Evolutionary conservation across 2,113 vertebrate species (phyloP), one percentile per base, ranked within the genome.

Genomic region (Odocoileus virginianus): DNA sequence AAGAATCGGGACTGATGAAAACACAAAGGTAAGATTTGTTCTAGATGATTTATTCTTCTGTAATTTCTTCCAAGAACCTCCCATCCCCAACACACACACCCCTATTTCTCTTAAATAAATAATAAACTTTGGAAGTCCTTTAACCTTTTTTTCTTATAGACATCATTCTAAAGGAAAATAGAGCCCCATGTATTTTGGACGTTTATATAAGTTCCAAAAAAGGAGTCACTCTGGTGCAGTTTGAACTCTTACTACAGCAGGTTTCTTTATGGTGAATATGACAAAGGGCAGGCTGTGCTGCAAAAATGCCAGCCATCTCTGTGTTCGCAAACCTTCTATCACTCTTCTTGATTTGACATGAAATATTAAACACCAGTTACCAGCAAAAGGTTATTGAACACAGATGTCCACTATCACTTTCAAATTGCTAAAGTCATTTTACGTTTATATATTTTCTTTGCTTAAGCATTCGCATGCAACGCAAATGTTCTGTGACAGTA

Each of bases 281-380:
- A 98, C 97, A 98, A 98, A 98, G 97, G 97, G 67, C 97, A 98
- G 98, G 97, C 98, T 98, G 97, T 97, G 96, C 83, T 87, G 71
- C n/a, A 9, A 87, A 94, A 93, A 89, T 83, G 97, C 93, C 97
- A 96, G 97, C 60, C 92, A 85, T 95, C 91, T 94, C 97, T 89
- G 95, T 89, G 93, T 97, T 97, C 95, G 15, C 78, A 94, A 98
- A 74, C 97, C 96, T 98, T 97, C 97, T 85, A 98, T 98, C 98
- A 97, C 93, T 98, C 97, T 97, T 95, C 96, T 58, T 97, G 98
- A 98, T 98, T 97, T 98, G 97, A 98, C 97, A 98, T 99, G 99
- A 99, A 99, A 99, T 99, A 99, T 99, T 99, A 99, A 99, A 99
- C 98, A 99, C 97, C 54, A 97, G 98, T 98, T 99, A 99, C 98